Evolutionary conservation across 2,113 vertebrate genomes (phyloP).

Genomic region (Corythoichthys intestinalis): DNA sequence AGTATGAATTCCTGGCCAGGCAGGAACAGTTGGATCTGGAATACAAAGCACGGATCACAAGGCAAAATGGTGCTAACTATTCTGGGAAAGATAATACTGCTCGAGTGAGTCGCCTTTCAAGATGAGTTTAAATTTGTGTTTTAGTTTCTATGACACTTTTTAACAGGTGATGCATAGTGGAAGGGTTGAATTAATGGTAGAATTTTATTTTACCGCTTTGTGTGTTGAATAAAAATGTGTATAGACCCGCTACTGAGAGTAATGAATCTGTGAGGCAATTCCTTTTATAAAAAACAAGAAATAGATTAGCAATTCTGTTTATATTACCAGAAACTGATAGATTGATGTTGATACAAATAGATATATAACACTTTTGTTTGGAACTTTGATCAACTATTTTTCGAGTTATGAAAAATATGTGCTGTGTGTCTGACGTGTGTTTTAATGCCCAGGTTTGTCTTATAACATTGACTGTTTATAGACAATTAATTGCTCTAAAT

Average conservation of each 20-base stretch:
- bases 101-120: background rate
- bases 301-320: background rate
- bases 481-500: background rate
- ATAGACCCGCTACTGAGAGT: background rate
- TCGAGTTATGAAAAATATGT: background rate
- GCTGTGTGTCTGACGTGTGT: background rate
- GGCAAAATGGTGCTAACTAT: background rate
- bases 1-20: slow-evolving; percentile 33
- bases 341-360: too few species aligned
- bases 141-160: background rate
- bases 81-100: slow-evolving; percentile 3
- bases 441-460: too few species aligned
- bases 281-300: background rate
- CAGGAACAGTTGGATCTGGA: slow-evolving; percentile 27
- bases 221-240: background rate
- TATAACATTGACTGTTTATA: background rate
- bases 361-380: too few species aligned
- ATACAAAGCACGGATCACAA: slow-evolving; percentile 25
- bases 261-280: background rate
- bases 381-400: background rate
- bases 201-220: background rate
- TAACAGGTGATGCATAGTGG: background rate
- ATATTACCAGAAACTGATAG: background rate
- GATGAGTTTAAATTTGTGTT: background rate
- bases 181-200: background rate